A percentile compares a stretch with the other conserved stretches of the same genome.
These are phyloP conservation scores for Drosophila carrolli DNA, from an alignment of 1,140 invertebrate genomes.

Conservation along the genomic window DNA sequence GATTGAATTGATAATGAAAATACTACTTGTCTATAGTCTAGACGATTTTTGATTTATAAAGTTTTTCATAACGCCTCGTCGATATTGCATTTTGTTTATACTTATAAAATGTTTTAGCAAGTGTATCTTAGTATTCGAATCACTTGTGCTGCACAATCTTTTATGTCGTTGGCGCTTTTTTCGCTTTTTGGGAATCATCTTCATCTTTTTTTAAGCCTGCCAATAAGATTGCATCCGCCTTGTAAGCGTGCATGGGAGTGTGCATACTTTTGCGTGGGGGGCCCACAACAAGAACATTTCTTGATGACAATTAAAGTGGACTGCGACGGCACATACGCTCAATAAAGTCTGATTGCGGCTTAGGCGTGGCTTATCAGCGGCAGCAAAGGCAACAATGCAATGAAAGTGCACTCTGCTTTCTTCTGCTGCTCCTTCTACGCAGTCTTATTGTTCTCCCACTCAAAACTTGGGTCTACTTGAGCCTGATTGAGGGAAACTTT, in stretches of 20 bases:
- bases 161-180: not conserved
- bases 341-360: slow-evolving; percentile 36
- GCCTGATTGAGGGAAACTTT: slow-evolving; percentile 74
- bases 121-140: not conserved
- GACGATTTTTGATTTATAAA: too few relatives aligned
- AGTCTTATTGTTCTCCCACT: slow-evolving; percentile 37
- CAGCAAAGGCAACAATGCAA: slow-evolving; percentile 18
- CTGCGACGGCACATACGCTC: slow-evolving; percentile 22
- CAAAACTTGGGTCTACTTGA: slow-evolving; percentile 48
- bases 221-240: slow-evolving; percentile 30
- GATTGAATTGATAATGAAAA: not conserved
- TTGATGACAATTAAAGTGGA: slow-evolving; percentile 48
- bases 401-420: slow-evolving; percentile 40
- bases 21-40: too few relatives aligned
- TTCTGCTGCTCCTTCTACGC: slow-evolving; percentile 38
- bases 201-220: slow-evolving; percentile 20
- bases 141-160: not conserved
- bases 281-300: slow-evolving; percentile 32
- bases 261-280: slow-evolving; percentile 42
- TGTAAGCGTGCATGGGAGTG: not conserved
- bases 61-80: too few relatives aligned
- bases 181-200: slow-evolving; percentile 45
- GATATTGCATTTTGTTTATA: too few relatives aligned
- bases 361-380: slow-evolving; percentile 75
- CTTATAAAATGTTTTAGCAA: not conserved